These are phyloP conservation scores for Stegophylla sp. DNA, from an alignment of 2,888 invertebrate species.

Conservation along the genomic window DNA sequence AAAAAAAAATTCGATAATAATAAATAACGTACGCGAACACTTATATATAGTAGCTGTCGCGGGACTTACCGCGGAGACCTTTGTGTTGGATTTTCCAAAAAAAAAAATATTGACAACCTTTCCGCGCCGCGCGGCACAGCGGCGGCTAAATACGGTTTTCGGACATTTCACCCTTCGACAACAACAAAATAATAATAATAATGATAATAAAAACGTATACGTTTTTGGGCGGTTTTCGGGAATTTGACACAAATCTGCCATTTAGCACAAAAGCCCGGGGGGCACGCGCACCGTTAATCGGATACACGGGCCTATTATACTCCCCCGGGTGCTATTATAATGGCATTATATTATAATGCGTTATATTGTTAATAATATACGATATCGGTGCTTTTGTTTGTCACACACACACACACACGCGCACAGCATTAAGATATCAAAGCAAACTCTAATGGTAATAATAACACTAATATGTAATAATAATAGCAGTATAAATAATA, in stretches of 20 bases:
- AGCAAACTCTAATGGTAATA: conserved; percentile 24
- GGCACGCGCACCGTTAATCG: conserved; percentile 53
- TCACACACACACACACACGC: neutral
- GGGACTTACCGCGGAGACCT: conserved; percentile 21
- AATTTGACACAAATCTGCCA: conserved; percentile 58
- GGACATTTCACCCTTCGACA: conserved; percentile 48
- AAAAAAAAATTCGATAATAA: neutral
- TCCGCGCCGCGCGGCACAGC: neutral
- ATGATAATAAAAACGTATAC: conserved; percentile 43
- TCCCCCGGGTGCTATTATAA: conserved; percentile 59
- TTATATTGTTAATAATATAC: conserved; percentile 49
- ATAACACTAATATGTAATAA: conserved; percentile 5
- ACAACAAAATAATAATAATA: conserved; percentile 40
- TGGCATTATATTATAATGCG: conserved; percentile 54
- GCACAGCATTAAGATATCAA: conserved; percentile 51
- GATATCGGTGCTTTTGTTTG: conserved; percentile 54
- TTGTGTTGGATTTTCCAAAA: conserved; percentile 42
- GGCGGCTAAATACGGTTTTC: conserved; percentile 38
- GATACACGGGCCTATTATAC: conserved; percentile 57
- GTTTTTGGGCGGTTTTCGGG: conserved; percentile 53
- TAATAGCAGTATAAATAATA: conserved; percentile 33
- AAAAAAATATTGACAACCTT: conserved; percentile 40
- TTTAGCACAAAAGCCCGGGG: conserved; percentile 46
- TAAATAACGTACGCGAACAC: neutral
- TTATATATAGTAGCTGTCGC: conserved; percentile 5